A percentile compares a stretch with the other conserved stretches of the same genome.
Conservation (phyloP, 1,140 invertebrate genomes). For the Drosophila biarmipes region DNA sequence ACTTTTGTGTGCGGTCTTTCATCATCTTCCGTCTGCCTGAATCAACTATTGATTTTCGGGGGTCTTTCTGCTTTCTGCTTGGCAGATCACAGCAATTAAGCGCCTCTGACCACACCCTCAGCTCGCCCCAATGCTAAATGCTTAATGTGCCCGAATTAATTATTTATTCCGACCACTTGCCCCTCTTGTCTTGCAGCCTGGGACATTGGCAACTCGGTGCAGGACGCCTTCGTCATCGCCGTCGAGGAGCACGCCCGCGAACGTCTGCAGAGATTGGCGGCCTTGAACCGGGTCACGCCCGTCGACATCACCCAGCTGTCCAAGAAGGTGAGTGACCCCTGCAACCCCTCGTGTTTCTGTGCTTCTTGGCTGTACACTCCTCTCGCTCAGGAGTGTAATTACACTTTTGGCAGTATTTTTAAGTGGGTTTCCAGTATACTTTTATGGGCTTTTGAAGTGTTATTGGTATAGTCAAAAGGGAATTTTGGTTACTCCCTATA, state of each 20-base stretch:
- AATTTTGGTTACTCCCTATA: no score
- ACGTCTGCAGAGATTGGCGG: conserved; percentile 94
- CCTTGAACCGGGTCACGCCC: conserved; percentile 95
- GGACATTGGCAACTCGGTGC: conserved; percentile 94
- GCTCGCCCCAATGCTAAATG: conserved; percentile 5
- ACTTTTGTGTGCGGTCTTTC: background rate
- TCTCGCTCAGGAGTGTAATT: background rate
- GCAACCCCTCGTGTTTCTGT: background rate
- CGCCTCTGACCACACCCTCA: conserved; percentile 14
- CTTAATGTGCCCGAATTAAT: conserved; percentile 54
- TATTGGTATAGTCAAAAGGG: no score
- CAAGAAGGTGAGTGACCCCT: conserved; percentile 87
- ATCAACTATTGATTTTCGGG: conserved; percentile 13
- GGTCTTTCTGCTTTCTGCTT: conserved; percentile 27
- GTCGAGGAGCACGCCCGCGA: conserved; percentile 96
- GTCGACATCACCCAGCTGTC: conserved; percentile 98
- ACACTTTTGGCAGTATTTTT: background rate
- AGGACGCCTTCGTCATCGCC: conserved; percentile 98
- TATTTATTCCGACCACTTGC: conserved; percentile 2
- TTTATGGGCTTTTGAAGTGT: background rate
- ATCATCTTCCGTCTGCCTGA: no score
- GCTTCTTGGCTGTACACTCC: background rate
- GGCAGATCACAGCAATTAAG: conserved; percentile 33
- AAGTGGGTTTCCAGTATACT: background rate
- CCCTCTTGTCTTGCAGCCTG: conserved; percentile 88